Conservation (phyloP, 2,113 vertebrate species). For the Poeciliopsis retropinna region DNA sequence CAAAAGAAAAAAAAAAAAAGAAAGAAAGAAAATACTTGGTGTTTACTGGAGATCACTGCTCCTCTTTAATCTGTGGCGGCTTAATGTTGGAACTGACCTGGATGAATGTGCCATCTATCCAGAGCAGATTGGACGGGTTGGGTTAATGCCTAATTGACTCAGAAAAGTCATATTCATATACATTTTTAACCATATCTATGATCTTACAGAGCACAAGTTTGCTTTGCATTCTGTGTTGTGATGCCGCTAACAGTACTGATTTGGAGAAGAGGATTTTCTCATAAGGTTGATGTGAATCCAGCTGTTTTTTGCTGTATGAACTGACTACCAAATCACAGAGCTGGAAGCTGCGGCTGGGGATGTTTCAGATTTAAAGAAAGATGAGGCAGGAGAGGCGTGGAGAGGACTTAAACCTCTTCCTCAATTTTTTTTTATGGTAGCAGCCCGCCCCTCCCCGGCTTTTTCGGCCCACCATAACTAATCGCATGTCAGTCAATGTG, state of each 20-base stretch:
- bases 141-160: not conserved
- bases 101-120: not conserved
- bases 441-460: conserved; percentile 46
- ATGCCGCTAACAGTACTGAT: conserved; percentile 44
- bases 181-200: not conserved
- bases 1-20: too few relatives aligned
- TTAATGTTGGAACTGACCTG: not conserved
- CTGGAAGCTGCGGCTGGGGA: conserved; percentile 27
- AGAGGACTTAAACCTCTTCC: conserved; percentile 41
- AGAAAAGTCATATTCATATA: conserved; percentile 3
- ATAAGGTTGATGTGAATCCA: conserved; percentile 42
- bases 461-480: conserved; percentile 64
- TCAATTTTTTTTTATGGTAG: conserved; percentile 50
- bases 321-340: conserved; percentile 44
- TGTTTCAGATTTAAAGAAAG: conserved; percentile 63
- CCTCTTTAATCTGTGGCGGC: not conserved
- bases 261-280: conserved; percentile 38
- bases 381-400: conserved; percentile 34
- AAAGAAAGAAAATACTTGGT: not conserved
- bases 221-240: conserved; percentile 27
- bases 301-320: conserved; percentile 46
- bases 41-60: not conserved
- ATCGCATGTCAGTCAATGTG: conserved; percentile 75
- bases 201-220: not conserved
- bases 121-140: not conserved